A percentile compares a stretch with the other conserved stretches of the same genome.
These are phyloP conservation scores for Glaucomys volans DNA, from an alignment of 2,113 vertebrate species.

Conservation along the genomic window DNA sequence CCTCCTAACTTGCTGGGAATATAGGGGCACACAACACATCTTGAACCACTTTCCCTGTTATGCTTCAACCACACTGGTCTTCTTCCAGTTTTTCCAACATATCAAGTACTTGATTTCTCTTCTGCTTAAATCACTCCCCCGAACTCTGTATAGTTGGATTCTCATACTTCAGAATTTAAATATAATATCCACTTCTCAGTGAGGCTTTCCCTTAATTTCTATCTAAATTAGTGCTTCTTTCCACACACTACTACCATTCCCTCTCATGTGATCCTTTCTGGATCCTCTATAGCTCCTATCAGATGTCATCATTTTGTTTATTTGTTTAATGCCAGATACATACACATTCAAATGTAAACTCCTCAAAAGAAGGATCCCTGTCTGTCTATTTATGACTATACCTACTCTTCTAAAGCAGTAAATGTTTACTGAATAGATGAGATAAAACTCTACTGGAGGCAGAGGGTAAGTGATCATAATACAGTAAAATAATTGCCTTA, in stretches of 20 bases:
- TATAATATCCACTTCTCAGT: neutral
- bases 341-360: neutral
- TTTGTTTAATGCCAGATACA: conserved; percentile 15
- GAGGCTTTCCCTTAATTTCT: neutral
- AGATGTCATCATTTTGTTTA: neutral
- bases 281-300: neutral
- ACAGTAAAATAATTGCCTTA: conserved; percentile 8
- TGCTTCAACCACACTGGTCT: neutral
- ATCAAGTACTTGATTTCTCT: neutral
- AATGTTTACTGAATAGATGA: conserved; percentile 35
- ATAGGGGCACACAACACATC: neutral
- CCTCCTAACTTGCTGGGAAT: too few species aligned
- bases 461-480: neutral
- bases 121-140: neutral
- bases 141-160: neutral
- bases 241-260: neutral
- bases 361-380: neutral
- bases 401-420: neutral
- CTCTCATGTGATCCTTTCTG: neutral
- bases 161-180: neutral
- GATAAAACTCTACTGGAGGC: neutral
- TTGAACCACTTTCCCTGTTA: neutral
- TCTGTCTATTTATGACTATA: neutral
- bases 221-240: neutral
- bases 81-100: neutral